Conservation (phyloP, 2,888 invertebrate genomes). For the Imbricaverruca yamaguchii region DNA sequence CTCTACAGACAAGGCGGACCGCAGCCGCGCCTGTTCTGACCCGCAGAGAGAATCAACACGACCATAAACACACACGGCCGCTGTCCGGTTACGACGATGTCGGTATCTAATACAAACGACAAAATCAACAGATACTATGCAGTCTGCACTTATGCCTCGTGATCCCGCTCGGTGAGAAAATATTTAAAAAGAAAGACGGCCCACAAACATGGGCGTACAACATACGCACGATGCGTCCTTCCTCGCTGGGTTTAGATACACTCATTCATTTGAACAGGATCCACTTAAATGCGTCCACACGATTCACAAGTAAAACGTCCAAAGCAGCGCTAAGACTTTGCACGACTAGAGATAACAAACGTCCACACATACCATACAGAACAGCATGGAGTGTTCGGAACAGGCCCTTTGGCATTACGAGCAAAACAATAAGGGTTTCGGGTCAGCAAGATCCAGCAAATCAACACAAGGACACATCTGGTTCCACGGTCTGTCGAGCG, state of each 20-base stretch:
- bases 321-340: not conserved
- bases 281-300: not conserved
- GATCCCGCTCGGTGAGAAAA: not conserved
- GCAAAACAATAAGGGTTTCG: not conserved
- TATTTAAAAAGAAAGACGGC: not conserved
- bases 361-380: not conserved
- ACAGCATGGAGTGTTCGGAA: not conserved
- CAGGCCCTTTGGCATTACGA: not conserved
- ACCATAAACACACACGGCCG: not conserved
- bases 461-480: too few relatives aligned
- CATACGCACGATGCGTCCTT: too few relatives aligned
- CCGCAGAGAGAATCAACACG: not conserved
- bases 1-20: not conserved
- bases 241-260: not conserved
- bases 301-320: not conserved
- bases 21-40: not conserved
- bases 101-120: not conserved
- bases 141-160: not conserved
- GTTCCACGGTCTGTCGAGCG: too few relatives aligned
- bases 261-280: not conserved
- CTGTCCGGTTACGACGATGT: not conserved
- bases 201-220: not conserved
- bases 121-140: not conserved
- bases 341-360: constrained; percentile 3
- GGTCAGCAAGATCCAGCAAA: too few relatives aligned